Percentiles rank a stretch among this genome's conserved stretches.
Conservation (phyloP, 2,113 vertebrate species). For the Delphinus delphis region DNA sequence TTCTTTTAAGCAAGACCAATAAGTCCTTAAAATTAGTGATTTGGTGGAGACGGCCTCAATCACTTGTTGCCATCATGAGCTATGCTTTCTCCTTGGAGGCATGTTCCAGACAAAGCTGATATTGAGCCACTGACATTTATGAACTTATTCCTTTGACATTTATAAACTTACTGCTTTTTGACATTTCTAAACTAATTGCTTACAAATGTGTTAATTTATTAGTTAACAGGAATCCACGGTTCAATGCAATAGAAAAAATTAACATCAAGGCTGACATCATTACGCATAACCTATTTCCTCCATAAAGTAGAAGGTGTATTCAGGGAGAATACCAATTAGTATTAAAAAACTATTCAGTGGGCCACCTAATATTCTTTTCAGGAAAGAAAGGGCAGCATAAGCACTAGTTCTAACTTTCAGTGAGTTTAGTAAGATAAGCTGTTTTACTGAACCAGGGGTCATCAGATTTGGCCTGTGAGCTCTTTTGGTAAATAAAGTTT, state of each 20-base stretch:
- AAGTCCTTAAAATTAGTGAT: background rate
- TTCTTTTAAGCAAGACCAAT: background rate
- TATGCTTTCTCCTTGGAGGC: background rate
- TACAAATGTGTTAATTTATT: constrained; percentile 1
- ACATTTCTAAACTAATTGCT: background rate
- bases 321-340: background rate
- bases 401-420: background rate
- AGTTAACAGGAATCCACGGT: background rate
- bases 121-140: background rate
- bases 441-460: background rate
- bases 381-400: background rate
- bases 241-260: constrained; percentile 21
- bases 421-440: background rate
- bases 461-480: background rate
- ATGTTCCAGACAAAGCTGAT: background rate
- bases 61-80: background rate
- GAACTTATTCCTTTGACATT: background rate
- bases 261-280: background rate
- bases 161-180: background rate
- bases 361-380: background rate
- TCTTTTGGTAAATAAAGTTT: background rate
- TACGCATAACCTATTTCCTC: background rate
- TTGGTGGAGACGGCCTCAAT: background rate
- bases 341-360: background rate
- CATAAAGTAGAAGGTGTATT: background rate